Base-by-base conservation (phyloP, 2,888 invertebrate species). In the Galerucella pusilla region DNA sequence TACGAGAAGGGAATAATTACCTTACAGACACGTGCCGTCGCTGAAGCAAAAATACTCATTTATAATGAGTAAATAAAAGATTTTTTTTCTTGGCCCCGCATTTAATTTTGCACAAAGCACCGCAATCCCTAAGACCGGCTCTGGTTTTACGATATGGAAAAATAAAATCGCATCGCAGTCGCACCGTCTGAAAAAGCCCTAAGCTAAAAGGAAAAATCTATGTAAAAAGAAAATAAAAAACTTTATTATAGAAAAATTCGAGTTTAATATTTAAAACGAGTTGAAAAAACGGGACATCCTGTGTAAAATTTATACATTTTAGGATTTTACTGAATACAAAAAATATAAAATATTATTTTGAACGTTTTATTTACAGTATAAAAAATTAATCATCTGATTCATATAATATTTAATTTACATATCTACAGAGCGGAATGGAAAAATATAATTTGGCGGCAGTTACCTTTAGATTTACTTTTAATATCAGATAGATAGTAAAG, bases 331-430 rank as follows among this genome's bases (percentile, higher is more conserved):
- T 49, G 49, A 12, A 49, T 14, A 49, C 49, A 49, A 11, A 11
- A 49, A 14, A 49, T 14, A 49, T 35, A 35, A 35, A 35, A 42
- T 11, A 42, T 49, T 28, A 52, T 66, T 20, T 20, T 25, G 49
- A 46, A 14, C 49, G 64, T 49, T 52, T 66, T 66, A 49, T 66
- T 49, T 10, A 49, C 16, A 20, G 12, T 66, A 49, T 49, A 49
- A 49, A 49, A 35, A 45, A 45, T 64, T 66, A 12, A 49, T 42
- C 49, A 66, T 49, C 25, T 66, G 9, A 25, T 45, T 49, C 52
- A 25, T 25, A 49, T 49, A 46, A 35, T 35, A 35, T 14, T 14
- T 16, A 42, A 49, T 66, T 46, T 25, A 57, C 57, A 57, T 57
- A 57, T 57, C 49, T 25, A 66, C 46, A 49, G 49, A 52, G 16